Conservation (phyloP, 2,113 vertebrate genomes). For the Talpa occidentalis region DNA sequence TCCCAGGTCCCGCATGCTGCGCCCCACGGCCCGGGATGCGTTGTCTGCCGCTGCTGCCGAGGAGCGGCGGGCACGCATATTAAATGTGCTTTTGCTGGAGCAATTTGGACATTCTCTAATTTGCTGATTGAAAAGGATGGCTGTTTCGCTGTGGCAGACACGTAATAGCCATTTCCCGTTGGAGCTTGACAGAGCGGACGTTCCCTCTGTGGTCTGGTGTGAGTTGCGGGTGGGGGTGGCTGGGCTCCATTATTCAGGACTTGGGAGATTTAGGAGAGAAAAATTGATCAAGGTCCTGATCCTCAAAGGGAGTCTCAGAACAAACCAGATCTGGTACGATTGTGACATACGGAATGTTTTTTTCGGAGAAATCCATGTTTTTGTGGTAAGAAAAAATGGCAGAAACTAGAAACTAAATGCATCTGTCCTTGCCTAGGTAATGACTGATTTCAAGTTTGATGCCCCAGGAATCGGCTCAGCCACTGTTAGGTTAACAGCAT, state of each 20-base stretch:
- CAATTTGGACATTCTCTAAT: not conserved
- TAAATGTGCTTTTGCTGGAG: not conserved
- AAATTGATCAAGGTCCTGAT: not conserved
- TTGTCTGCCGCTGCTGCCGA: not conserved
- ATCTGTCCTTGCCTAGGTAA: constrained; percentile 41
- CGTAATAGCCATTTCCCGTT: not conserved
- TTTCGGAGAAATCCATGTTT: not conserved
- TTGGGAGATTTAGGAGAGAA: not conserved
- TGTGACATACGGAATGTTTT: not conserved
- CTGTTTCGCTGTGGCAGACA: not conserved
- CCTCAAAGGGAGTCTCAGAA: not conserved
- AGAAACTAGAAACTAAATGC: constrained; percentile 53
- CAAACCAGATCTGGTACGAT: not conserved
- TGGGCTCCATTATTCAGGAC: not conserved
- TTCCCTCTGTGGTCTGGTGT: not conserved
- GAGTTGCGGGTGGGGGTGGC: not conserved
- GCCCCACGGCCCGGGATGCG: not conserved
- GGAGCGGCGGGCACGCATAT: not conserved
- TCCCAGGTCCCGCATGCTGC: constrained; percentile 19
- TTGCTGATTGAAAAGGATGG: constrained; percentile 16
- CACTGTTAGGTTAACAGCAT: constrained; percentile 26
- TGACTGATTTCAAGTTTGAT: constrained; percentile 57
- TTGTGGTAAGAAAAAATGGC: constrained; percentile 39
- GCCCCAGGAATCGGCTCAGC: constrained; percentile 52
- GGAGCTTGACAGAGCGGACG: not conserved